Conservation (phyloP, 1,140 invertebrate species). For the Nasonia vitripennis region DNA sequence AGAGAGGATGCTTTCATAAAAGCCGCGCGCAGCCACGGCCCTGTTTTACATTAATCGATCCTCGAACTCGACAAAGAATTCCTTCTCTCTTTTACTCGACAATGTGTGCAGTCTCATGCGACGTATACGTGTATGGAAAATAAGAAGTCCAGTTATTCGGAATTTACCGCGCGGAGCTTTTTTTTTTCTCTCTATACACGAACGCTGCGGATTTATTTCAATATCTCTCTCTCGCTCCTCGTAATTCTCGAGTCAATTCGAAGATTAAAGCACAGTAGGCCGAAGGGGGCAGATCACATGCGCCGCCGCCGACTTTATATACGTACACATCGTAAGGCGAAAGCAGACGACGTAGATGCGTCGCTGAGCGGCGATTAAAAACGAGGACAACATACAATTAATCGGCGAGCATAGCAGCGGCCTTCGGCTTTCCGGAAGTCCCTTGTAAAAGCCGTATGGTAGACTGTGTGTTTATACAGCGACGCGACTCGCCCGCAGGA, state of each 20-base stretch:
- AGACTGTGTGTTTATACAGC: too few species aligned
- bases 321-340: not conserved
- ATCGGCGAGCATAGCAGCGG: slow-evolving; percentile 10
- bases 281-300: not conserved
- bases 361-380: slow-evolving; percentile 44
- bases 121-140: too few species aligned
- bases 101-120: too few species aligned
- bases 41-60: slow-evolving; percentile 36
- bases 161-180: too few species aligned
- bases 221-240: not conserved
- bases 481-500: too few species aligned
- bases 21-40: too few species aligned
- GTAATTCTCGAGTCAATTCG: not conserved
- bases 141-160: too few species aligned
- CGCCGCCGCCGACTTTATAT: not conserved
- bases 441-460: slow-evolving; percentile 41
- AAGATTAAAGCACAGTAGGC: too few species aligned
- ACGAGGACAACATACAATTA: slow-evolving; percentile 56
- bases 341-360: not conserved
- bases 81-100: too few species aligned
- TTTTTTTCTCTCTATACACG: too few species aligned
- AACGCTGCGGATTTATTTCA: not conserved
- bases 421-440: slow-evolving; percentile 53
- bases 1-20: not conserved
- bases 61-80: not conserved